Conservation (phyloP, 2,888 invertebrate species). For the Dichetophora obliterata region DNA sequence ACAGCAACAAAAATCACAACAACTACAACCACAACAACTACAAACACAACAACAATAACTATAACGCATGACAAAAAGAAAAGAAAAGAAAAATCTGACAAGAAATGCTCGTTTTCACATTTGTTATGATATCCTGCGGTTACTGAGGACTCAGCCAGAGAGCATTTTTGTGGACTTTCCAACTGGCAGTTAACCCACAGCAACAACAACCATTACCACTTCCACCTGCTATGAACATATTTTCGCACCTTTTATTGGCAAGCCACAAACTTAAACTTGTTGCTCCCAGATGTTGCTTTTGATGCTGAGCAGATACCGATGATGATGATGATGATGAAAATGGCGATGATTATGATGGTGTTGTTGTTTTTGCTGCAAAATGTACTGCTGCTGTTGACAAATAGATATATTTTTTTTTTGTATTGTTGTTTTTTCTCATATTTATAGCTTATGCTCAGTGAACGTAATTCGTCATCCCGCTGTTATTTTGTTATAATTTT, state of each 20-base stretch:
- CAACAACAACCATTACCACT: neutral
- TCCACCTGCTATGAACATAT: neutral
- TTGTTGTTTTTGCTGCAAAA: neutral
- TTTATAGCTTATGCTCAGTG: neutral
- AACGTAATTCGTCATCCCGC: neutral
- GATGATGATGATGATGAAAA: neutral
- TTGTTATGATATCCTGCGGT: neutral
- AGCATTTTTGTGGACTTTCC: neutral
- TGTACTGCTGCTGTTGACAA: too few species aligned
- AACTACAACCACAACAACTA: too few species aligned
- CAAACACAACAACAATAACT: neutral
- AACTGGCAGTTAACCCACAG: neutral
- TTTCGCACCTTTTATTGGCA: neutral
- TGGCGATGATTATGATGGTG: too few species aligned
- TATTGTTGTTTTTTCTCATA: neutral
- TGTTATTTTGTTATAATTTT: neutral
- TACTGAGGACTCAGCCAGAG: too few species aligned
- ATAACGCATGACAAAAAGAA: neutral
- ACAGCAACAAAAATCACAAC: too few species aligned
- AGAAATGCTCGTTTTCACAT: neutral
- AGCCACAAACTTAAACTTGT: slow-evolving; percentile 7
- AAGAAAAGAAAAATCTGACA: neutral
- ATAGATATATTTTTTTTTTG: too few species aligned
- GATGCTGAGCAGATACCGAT: neutral
- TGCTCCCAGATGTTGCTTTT: slow-evolving; percentile 5